Evolutionary conservation across 2,888 invertebrate species (phyloP), one percentile per base, ranked within the genome.

Genomic region (Torymus aiolomorphi): DNA sequence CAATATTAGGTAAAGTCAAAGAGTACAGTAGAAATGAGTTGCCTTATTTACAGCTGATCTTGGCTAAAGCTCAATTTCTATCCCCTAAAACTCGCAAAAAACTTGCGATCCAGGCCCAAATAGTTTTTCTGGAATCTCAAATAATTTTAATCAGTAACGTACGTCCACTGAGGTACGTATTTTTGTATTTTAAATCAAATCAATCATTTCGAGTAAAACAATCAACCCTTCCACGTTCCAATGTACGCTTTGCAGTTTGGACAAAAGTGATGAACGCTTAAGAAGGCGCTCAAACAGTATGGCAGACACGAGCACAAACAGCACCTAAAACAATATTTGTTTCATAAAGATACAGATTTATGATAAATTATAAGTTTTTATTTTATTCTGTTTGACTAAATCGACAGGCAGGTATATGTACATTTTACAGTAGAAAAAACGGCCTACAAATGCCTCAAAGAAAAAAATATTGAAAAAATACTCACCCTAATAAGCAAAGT

Each of bases 241-340:
- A 92, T 87, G 83, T 90, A 91, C 51, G 86, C 86, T 83, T 91
- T 91, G 85, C 92, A 92, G 81, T 91, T 91, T 31, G 92, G 92
- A 85, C 92, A 92, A 65, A 89, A 89, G 81, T 92, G 92, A 79
- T 91, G 91, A 5, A 91, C 91, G 78, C 91, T 91, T 88, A 91
- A 89, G 81, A 91, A 91, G 49, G 90, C 90, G 82, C 90, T 91
- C 86, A 92, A 91, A 86, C 92, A 92, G 85, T 92, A 92, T 10
- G 92, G 92, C 80, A 92, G 85, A 84, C 92, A 92, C 61, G 92
- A 92, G 80, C 92, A 92, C 20, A 91, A 85, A 85, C 91, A 92
- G 84, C 92, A 92, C 75, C 92, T 92, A 87, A 80, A 56, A 78
- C 20, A 2, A 42, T 42, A 10, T 42, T 42, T 5, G 8, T 42